These are phyloP conservation scores for Orchestia grillus DNA, from an alignment of 1,140 invertebrate species.

Conservation along the genomic window DNA sequence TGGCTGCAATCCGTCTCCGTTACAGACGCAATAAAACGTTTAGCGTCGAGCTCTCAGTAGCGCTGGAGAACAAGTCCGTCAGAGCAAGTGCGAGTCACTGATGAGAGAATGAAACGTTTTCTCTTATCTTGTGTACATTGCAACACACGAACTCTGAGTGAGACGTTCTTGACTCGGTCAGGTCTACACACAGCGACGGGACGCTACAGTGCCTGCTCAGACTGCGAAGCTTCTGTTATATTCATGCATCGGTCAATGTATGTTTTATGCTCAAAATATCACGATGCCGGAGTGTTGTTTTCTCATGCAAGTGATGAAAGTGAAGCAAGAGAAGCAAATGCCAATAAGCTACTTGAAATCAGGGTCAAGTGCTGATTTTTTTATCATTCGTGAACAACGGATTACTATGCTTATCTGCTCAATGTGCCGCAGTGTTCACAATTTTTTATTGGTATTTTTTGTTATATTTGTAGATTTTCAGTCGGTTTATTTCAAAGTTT, in stretches of 20 bases:
- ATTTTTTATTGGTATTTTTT: no score
- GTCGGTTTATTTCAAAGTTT: neutral
- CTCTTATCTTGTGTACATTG: neutral
- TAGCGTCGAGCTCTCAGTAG: neutral
- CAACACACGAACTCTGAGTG: neutral
- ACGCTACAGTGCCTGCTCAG: neutral
- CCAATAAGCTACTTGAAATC: no score
- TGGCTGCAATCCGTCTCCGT: neutral
- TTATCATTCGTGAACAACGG: no score
- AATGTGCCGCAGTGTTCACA: no score
- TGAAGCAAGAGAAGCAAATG: no score
- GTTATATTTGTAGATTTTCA: neutral
- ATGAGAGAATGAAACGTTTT: neutral
- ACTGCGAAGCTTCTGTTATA: neutral
- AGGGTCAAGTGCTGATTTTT: no score
- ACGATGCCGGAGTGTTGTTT: no score
- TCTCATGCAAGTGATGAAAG: no score
- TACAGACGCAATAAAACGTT: neutral
- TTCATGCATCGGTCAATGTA: no score
- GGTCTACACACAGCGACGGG: neutral
- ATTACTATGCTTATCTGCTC: no score
- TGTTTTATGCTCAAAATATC: no score
- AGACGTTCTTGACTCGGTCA: neutral
- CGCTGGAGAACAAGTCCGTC: neutral
- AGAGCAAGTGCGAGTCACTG: neutral